Evolutionary conservation across 2,797 vertebrate genomes (phyloP).

Genomic region (Typhlichthys eigenmanni): DNA sequence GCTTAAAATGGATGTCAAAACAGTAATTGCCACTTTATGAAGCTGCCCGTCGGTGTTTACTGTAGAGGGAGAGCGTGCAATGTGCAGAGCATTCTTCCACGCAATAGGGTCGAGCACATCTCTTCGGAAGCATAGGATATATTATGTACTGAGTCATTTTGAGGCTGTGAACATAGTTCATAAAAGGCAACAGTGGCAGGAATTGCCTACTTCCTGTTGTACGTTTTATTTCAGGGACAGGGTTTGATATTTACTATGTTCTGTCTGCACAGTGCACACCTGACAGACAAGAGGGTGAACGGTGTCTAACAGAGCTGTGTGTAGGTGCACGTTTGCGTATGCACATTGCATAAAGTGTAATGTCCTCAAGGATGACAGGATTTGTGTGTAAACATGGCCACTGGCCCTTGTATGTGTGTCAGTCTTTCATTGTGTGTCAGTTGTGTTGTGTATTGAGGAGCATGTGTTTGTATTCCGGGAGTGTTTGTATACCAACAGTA

Average conservation of each 20-base stretch:
- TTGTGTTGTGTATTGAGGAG: conserved; percentile 21
- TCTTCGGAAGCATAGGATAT: conserved; percentile 71
- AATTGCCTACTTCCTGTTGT: conserved; percentile 54
- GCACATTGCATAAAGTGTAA: not conserved
- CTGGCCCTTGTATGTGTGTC: conserved; percentile 3
- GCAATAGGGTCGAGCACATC: conserved; percentile 67
- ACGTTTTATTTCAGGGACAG: conserved; percentile 57
- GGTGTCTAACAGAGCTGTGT: conserved; percentile 22
- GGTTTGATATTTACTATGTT: conserved; percentile 61
- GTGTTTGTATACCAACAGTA: conserved; percentile 3
- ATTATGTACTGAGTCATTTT: conserved; percentile 77
- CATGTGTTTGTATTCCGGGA: conserved; percentile 1
- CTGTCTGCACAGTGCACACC: conserved; percentile 29
- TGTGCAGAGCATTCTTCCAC: conserved; percentile 41
- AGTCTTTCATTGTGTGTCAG: not conserved
- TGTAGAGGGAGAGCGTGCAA: conserved; percentile 19
- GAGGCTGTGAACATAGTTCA: conserved; percentile 66
- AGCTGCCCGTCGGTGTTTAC: conserved; percentile 65
- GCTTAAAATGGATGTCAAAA: conserved; percentile 68
- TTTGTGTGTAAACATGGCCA: no score
- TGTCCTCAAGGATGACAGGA: no score
- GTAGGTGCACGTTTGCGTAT: conserved; percentile 8
- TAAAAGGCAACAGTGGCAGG: conserved; percentile 62
- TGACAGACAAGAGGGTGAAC: conserved; percentile 17
- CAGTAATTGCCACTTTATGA: conserved; percentile 76